Evolutionary conservation across 2,797 vertebrate genomes (phyloP), one percentile per base, ranked within the genome.

Genomic region (Tinamus major): DNA sequence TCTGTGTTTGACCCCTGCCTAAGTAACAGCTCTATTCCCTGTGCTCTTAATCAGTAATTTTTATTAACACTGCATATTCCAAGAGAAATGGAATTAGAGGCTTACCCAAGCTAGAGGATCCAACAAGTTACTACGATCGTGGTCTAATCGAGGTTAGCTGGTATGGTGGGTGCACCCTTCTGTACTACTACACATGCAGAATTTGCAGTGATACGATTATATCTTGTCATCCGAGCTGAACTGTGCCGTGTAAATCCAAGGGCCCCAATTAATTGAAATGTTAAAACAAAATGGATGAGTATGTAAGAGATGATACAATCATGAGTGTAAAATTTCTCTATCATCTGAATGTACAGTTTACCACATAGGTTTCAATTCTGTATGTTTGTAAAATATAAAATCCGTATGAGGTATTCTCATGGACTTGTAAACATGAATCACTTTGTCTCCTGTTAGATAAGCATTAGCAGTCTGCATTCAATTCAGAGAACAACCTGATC

Each of bases 371-470:
- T 81, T 88, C 9, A 15, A 35, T 85, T 84, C 48, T 51, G 11
- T 27, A 3, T 63, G 3, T 65, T 20, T 19, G 24, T 67, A 35
- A 87, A 76, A 31, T 74, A 55, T 42, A 31, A 84, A 91, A 72
- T 74, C 41, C 18, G 20, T 39, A 13, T 58, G 88, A 94, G 79
- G 13, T 23, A 17, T 61, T 29, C 58, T 89, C 19, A 41, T 18
- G 35, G 81, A 23, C 33, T 62, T 35, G 33, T 48, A 75, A 77
- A 83, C 55, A 79, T 55, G 79, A 75, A 92, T 80, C 21, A n/a
- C 55, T 93, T 92, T 87, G 78, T 63, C 67, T 86, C 41, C 80
- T 55, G 17, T 94, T 89, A 93, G 92, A 63, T 80, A 59, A 93
- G 70, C 70, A 68, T 89, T 89, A 86, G 41, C 35, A 86, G 31